Conservation (phyloP, 1,140 invertebrate species). For the Agrilus planipennis region DNA sequence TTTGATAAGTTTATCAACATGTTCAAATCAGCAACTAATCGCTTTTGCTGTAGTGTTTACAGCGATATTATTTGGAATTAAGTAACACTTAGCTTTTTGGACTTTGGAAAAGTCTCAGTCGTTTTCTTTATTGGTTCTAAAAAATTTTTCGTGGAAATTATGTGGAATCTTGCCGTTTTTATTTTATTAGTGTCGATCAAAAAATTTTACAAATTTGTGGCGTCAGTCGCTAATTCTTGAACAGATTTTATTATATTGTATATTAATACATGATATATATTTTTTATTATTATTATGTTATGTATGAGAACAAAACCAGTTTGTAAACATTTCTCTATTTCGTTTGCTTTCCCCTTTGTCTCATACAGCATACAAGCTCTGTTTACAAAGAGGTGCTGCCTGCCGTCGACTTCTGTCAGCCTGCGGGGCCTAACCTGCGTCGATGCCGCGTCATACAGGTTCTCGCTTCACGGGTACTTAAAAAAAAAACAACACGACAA, state of each 20-base stretch:
- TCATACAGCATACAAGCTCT: conserved; percentile 36
- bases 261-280: conserved; percentile 6
- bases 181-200: conserved; percentile 11
- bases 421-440: conserved; percentile 32
- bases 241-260: conserved; percentile 15
- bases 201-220: conserved; percentile 22
- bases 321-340: conserved; percentile 35
- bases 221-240: too few species aligned
- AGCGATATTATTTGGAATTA: neutral
- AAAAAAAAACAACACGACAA: conserved; percentile 25
- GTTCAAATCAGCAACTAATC: neutral
- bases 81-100: too few species aligned
- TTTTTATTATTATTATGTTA: conserved; percentile 11
- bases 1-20: conserved; percentile 16
- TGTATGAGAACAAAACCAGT: conserved; percentile 19
- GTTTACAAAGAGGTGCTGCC: conserved; percentile 36
- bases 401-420: conserved; percentile 35
- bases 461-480: conserved; percentile 35
- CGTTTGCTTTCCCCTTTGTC: conserved; percentile 37
- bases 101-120: too few species aligned
- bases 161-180: neutral
- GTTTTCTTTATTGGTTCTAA: too few species aligned
- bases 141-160: conserved; percentile 3
- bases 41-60: neutral
- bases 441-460: conserved; percentile 35